Percentiles rank a stretch among this genome's conserved stretches.
phyloP scores from a whole-genome alignment of 2,113 vertebrate species.

The Clarias magur region DNA sequence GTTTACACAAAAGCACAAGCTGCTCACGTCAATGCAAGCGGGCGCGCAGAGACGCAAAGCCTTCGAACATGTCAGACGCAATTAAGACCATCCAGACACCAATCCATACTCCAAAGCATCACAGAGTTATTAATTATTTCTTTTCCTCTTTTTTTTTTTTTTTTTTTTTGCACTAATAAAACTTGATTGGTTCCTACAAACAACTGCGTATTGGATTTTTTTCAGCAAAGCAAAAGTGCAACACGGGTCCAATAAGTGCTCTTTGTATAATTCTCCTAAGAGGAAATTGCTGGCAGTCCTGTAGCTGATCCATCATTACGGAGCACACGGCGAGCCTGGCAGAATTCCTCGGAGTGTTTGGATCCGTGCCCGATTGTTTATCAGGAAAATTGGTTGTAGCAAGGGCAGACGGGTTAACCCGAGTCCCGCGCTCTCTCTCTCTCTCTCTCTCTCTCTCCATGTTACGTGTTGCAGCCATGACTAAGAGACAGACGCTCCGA shows the following conservation, averaged over 20 bases:
- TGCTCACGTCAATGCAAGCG: conserved; percentile 57
- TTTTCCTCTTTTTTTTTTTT: background rate
- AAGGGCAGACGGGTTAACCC: conserved; percentile 61
- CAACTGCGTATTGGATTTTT: conserved; percentile 54
- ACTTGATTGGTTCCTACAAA: conserved; percentile 61
- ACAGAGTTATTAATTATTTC: conserved; percentile 59
- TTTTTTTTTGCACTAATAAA: conserved; percentile 59
- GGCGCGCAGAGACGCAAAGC: conserved; percentile 54
- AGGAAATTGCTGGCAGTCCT: conserved; percentile 52
- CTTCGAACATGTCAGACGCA: conserved; percentile 58
- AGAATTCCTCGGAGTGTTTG: conserved; percentile 51
- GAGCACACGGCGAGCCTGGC: conserved; percentile 41
- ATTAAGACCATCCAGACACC: conserved; percentile 59
- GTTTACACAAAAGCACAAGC: conserved; percentile 57
- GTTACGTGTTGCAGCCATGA: conserved; percentile 59
- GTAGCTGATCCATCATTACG: conserved; percentile 48
- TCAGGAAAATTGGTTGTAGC: conserved; percentile 57
- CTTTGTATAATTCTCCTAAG: conserved; percentile 48
- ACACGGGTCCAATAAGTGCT: conserved; percentile 40
- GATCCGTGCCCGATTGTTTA: conserved; percentile 58
- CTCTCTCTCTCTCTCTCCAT: conserved; percentile 31
- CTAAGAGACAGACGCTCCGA: conserved; percentile 58
- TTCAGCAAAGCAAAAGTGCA: conserved; percentile 15
- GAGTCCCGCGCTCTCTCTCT: conserved; percentile 12
- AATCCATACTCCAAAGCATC: conserved; percentile 57